Conservation (phyloP, 1,140 invertebrate species). For the Nymphalis io region DNA sequence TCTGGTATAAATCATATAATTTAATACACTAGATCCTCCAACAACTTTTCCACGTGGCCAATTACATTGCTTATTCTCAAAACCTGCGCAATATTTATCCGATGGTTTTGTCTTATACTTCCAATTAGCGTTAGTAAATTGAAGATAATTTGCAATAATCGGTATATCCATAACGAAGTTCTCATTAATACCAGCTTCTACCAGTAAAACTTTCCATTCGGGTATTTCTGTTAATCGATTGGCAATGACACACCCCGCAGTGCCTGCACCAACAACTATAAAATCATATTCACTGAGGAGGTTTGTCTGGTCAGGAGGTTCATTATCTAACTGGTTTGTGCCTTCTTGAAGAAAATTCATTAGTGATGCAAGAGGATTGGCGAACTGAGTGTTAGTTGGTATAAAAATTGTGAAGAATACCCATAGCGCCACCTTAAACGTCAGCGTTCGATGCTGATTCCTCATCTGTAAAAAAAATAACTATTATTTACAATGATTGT, state of each 20-base stretch:
- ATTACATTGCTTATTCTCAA: constrained; percentile 83
- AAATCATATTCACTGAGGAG: constrained; percentile 74
- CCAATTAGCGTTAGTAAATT: constrained; percentile 83
- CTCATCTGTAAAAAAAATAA: constrained; percentile 58
- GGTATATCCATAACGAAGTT: constrained; percentile 86
- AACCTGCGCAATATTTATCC: constrained; percentile 79
- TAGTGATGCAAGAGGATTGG: constrained; percentile 58
- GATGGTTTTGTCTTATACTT: constrained; percentile 82
- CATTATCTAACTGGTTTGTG: constrained; percentile 59
- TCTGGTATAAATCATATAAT: constrained; percentile 96
- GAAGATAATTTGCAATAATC: constrained; percentile 83
- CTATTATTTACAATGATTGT: not conserved
- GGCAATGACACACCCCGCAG: constrained; percentile 83
- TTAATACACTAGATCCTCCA: constrained; percentile 92
- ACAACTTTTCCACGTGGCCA: constrained; percentile 89
- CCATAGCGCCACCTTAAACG: constrained; percentile 49
- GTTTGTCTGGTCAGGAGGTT: constrained; percentile 62
- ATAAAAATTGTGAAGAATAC: constrained; percentile 49
- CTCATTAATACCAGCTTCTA: constrained; percentile 86
- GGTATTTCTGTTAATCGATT: constrained; percentile 84
- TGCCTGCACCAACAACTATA: constrained; percentile 77
- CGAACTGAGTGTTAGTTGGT: constrained; percentile 49
- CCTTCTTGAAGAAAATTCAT: constrained; percentile 69
- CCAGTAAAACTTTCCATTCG: constrained; percentile 84
- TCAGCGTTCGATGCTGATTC: constrained; percentile 43